Evolutionary conservation across 1,140 invertebrate genomes (phyloP).

Genomic region (Drosophila sturtevanti): DNA sequence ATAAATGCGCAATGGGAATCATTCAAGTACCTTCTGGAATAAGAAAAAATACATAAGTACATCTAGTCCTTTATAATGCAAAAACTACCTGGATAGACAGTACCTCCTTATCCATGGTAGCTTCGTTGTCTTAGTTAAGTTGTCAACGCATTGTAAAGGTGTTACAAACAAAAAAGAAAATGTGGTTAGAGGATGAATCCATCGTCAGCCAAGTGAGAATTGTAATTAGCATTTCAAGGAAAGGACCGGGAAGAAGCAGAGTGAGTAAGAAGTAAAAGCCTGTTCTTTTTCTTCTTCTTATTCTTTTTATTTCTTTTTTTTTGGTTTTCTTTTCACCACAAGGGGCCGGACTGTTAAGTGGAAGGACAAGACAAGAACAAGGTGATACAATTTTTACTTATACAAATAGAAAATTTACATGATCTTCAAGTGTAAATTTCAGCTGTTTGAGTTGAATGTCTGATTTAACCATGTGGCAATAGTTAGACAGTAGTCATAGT

Average conservation of each 20-base stretch:
- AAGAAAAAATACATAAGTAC: background rate
- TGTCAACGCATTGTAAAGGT: constrained; percentile 47
- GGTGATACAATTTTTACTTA: constrained; percentile 1
- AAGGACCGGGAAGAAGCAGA: background rate
- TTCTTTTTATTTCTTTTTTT: too few relatives aligned
- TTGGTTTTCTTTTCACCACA: background rate
- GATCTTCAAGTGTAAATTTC: constrained; percentile 10
- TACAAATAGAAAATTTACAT: constrained; percentile 16
- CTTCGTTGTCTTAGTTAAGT: constrained; percentile 40
- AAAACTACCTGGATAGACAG: constrained; percentile 19
- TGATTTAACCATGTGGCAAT: constrained; percentile 33
- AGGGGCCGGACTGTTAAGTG: background rate
- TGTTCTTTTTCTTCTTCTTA: too few relatives aligned
- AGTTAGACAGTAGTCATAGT: constrained; percentile 12
- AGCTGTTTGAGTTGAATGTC: background rate
- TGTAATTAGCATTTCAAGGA: constrained; percentile 36
- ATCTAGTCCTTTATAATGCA: too few relatives aligned
- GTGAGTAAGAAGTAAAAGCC: background rate
- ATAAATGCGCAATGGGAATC: background rate
- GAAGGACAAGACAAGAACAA: background rate
- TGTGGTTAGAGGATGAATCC: constrained; percentile 25
- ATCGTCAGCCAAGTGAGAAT: constrained; percentile 48
- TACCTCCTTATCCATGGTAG: background rate
- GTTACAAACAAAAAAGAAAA: constrained; percentile 20
- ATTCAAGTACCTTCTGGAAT: background rate